phyloP scores from a whole-genome alignment of 2,113 vertebrate species.

The Glaucomys volans region DNA sequence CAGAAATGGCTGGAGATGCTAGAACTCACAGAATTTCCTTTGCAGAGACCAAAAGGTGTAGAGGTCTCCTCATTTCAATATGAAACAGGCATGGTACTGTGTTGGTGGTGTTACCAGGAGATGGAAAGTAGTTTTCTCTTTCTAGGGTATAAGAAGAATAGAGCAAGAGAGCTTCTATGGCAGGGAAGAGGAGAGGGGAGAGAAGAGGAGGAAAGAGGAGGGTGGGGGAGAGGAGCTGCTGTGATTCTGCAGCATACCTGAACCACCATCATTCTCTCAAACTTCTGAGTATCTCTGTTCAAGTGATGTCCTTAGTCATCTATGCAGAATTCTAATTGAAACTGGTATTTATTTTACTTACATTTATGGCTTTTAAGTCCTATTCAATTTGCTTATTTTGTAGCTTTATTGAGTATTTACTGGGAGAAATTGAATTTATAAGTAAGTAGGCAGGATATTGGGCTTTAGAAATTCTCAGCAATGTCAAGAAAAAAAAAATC shows the following conservation, averaged over 20 bases:
- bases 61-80: not conserved
- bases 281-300: rapidly evolving
- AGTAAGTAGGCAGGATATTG: not conserved
- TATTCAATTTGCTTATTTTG: not conserved
- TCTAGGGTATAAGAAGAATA: not conserved
- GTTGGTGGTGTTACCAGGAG: not conserved
- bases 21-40: not conserved
- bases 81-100: not conserved
- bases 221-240: rapidly evolving
- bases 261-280: not conserved
- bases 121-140: not conserved
- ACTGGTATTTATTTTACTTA: not conserved
- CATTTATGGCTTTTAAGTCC: not conserved
- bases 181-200: rapidly evolving
- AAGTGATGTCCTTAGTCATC: not conserved
- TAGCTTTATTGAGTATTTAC: not conserved
- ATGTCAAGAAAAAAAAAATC: conserved; percentile 4
- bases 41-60: not conserved
- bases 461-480: not conserved
- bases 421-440: not conserved
- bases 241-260: rapidly evolving
- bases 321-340: not conserved
- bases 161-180: not conserved
- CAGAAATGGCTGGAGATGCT: not conserved
- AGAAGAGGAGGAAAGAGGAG: too few relatives aligned